These are phyloP conservation scores for Synanceia verrucosa DNA, from an alignment of 2,797 vertebrate genomes.

Conservation along the genomic window DNA sequence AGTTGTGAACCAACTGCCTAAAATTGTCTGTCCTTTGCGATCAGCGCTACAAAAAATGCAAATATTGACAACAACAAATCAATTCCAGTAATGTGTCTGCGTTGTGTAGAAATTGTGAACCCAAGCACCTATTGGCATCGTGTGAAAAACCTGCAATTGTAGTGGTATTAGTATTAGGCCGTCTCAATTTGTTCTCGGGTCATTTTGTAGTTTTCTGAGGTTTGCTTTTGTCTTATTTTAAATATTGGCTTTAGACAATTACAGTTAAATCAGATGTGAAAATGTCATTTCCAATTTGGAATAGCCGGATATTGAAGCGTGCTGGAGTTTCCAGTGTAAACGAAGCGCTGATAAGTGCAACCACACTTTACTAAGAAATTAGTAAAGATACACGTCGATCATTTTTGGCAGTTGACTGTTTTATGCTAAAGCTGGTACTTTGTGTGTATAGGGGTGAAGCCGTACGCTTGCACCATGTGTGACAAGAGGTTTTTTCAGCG, in stretches of 20 bases:
- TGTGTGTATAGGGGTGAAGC: conserved; percentile 85
- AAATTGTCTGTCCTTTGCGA: conserved; percentile 76
- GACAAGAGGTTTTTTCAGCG: conserved; percentile 87
- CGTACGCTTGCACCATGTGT: conserved; percentile 86
- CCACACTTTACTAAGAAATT: conserved; percentile 80
- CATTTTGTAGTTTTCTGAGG: conserved; percentile 13
- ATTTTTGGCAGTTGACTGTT: conserved; percentile 83
- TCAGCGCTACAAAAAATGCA: conserved; percentile 63
- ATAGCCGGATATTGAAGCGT: conserved; percentile 31
- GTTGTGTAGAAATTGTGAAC: conserved; percentile 30
- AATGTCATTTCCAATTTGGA: conserved; percentile 60
- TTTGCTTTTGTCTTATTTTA: conserved; percentile 34
- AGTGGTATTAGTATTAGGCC: conserved; percentile 22
- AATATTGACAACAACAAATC: conserved; percentile 21
- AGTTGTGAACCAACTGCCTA: conserved; percentile 81
- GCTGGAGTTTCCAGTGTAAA: conserved; percentile 58
- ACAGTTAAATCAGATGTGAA: conserved; percentile 11
- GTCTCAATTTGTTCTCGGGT: conserved; percentile 18
- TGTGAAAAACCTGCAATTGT: conserved; percentile 11
- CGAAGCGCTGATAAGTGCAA: conserved; percentile 72
- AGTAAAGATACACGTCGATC: conserved; percentile 78
- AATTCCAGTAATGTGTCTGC: conserved; percentile 16
- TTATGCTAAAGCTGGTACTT: conserved; percentile 81
- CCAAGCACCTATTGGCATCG: conserved; percentile 38
- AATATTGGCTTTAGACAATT: conserved; percentile 21